Evolutionary conservation across 2,888 invertebrate genomes (phyloP), one percentile per base, ranked within the genome.

Genomic region (Opisthograptis luteolata): DNA sequence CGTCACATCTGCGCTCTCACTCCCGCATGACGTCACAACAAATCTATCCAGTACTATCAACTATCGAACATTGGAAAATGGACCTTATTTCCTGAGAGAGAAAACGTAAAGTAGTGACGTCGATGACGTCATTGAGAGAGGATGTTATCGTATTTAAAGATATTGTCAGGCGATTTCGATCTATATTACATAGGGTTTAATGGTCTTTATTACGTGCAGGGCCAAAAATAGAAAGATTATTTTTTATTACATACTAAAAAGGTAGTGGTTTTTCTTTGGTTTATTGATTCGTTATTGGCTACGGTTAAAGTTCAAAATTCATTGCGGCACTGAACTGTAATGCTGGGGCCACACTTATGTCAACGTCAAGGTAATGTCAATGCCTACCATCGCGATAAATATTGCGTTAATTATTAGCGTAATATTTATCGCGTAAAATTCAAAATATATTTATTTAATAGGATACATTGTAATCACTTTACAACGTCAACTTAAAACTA

Each of bases 1-100:
- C 75, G 76, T 78, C 75, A 75, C 60, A 60, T 60, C 48, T 31
- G 34, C 63, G 41, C 2, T 61, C 66, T 58, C 62, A n/a, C 45
- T 73, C 62, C 5, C 51, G 35, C 68, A 56, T 62, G 57, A 67
- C 72, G 71, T 68, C 73, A 68, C 37, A 2, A 27, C 14, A 27
- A 36, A 32, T 34, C 24, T 32, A 37, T 39, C n/a, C n/a, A n/a
- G n/a, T n/a, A n/a, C 6, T 8, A 25, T 25, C 40, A 36, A 30
- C 36, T 47, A 47, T 41, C 15, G 48, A 49, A 30, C 49, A 27
- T 37, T 43, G 32, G 30, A 12, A 15, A 35, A 12, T 17, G 19
- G 40, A 28, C 20, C 19, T 9, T 14, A 54, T 35, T 47, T 12
- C 2, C 6, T 3, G 12, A 2, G 2, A 1, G 10, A 20, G 46